These are phyloP conservation scores for Aegotheles bennettii DNA, from an alignment of 2,113 vertebrate genomes.

Conservation along the genomic window DNA sequence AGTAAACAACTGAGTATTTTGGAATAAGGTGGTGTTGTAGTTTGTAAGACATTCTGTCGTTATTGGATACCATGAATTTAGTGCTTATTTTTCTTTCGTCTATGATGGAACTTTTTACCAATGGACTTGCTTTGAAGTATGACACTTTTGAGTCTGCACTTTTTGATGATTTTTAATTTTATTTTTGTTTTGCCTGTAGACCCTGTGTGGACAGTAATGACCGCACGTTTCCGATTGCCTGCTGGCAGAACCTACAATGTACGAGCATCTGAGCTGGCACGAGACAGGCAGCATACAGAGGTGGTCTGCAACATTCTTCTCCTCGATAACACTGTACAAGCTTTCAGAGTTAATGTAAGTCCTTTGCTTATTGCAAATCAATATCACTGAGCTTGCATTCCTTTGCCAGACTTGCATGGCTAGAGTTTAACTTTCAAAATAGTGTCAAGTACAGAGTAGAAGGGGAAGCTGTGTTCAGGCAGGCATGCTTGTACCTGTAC, in stretches of 20 bases:
- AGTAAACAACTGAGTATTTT: background rate
- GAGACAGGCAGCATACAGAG: slow-evolving; percentile 96
- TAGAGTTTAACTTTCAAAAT: background rate
- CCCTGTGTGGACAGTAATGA: slow-evolving; percentile 98
- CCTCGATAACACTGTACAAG: slow-evolving; percentile 95
- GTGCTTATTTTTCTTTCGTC: background rate
- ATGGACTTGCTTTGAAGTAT: background rate
- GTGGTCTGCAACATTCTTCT: slow-evolving; percentile 96
- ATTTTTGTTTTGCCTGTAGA: slow-evolving; percentile 68
- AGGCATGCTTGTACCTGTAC: background rate
- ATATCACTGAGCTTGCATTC: accelerated
- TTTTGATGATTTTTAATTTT: background rate
- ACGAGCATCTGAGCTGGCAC: slow-evolving; percentile 97
- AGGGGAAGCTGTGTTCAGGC: background rate
- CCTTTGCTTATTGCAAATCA: background rate
- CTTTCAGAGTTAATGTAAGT: slow-evolving; percentile 96
- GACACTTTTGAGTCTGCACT: background rate
- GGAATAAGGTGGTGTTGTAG: background rate
- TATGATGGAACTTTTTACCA: background rate
- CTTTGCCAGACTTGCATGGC: background rate
- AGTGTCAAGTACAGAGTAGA: background rate
- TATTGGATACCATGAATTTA: background rate
- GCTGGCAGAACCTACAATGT: slow-evolving; percentile 99
- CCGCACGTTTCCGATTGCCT: slow-evolving; percentile 99
- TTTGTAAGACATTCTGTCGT: background rate